phyloP scores from a whole-genome alignment of 2,113 vertebrate species.

The Pyrgilauda ruficollis region DNA sequence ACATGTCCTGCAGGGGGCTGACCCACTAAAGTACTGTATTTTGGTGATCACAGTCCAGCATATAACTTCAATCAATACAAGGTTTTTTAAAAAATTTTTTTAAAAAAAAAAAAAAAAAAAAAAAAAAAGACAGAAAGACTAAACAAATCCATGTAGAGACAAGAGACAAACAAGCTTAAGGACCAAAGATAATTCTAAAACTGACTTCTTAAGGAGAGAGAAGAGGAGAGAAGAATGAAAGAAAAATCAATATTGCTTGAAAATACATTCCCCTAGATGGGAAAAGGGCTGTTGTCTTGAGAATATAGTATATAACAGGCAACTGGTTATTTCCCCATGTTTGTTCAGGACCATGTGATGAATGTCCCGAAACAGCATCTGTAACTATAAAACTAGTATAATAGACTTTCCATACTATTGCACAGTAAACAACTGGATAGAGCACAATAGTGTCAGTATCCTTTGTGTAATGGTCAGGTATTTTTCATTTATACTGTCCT shows the following conservation, averaged over 20 bases:
- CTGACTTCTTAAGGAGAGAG: background rate
- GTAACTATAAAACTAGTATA: conserved; percentile 22
- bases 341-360: conserved; percentile 17
- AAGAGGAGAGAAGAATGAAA: background rate
- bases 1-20: background rate
- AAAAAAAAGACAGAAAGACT: fast-evolving
- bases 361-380: background rate
- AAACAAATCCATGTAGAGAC: background rate
- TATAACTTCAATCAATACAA: background rate
- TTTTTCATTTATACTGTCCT: conserved; percentile 30
- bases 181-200: background rate
- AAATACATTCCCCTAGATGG: background rate
- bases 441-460: background rate
- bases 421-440: background rate
- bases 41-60: background rate
- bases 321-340: background rate
- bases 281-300: background rate
- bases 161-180: background rate
- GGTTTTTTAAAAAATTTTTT: background rate
- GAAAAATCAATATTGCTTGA: background rate
- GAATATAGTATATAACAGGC: background rate
- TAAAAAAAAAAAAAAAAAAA: too few species aligned
- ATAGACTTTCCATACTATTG: background rate
- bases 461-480: background rate
- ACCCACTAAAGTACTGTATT: background rate